Conservation (phyloP, 2,797 vertebrate genomes). For the Heliangelus exortis region DNA sequence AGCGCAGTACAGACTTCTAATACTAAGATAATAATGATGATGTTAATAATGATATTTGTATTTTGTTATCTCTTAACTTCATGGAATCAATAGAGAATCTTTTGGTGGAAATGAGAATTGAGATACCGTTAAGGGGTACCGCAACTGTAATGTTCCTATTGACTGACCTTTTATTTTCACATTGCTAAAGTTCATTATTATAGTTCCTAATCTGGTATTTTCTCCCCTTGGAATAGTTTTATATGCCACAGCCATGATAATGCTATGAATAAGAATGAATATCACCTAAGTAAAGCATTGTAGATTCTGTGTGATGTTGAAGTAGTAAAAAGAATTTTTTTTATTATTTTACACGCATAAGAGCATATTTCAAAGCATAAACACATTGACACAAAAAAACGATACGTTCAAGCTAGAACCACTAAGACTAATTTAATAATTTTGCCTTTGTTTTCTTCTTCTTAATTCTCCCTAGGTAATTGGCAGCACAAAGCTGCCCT, state of each 20-base stretch:
- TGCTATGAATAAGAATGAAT: neutral
- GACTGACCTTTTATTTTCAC: neutral
- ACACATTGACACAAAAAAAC: neutral
- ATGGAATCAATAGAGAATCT: neutral
- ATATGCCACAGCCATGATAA: neutral
- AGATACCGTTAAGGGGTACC: neutral
- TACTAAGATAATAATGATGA: neutral
- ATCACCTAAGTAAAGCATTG: neutral
- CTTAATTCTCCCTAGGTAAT: neutral
- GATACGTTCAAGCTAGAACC: neutral
- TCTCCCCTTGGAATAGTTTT: neutral
- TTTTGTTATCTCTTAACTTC: neutral
- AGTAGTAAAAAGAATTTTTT: neutral
- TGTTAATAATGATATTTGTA: neutral
- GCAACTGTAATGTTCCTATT: neutral
- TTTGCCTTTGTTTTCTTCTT: neutral
- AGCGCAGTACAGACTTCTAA: neutral
- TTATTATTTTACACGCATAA: neutral
- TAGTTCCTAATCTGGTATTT: neutral
- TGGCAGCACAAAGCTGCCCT: neutral
- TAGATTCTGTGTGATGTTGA: neutral
- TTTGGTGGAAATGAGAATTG: neutral
- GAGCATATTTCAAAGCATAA: neutral
- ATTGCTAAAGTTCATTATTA: neutral
- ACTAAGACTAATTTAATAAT: neutral